Conservation (phyloP, 2,888 invertebrate species). For the Philereme transversata region DNA sequence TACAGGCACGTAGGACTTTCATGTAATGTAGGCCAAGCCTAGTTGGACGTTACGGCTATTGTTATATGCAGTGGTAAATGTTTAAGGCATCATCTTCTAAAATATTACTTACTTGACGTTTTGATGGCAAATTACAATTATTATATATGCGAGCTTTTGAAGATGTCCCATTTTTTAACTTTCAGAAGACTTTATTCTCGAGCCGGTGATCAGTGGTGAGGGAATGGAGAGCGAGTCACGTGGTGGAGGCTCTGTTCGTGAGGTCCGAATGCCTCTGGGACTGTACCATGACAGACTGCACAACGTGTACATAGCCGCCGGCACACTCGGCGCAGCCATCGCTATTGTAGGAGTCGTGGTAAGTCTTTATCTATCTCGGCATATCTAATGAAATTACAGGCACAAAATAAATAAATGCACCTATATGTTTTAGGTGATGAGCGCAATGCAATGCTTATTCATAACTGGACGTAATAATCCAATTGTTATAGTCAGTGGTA, state of each 20-base stretch:
- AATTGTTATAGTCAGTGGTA: no score
- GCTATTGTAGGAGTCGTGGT: constrained; percentile 90
- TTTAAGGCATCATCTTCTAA: no score
- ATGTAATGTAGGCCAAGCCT: no score
- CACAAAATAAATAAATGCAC: no score
- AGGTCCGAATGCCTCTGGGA: constrained; percentile 83
- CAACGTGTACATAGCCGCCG: constrained; percentile 91
- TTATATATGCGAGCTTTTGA: not conserved
- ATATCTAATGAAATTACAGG: no score
- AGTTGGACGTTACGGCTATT: no score
- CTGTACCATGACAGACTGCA: constrained; percentile 86
- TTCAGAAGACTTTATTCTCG: constrained; percentile 88
- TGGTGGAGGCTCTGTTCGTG: constrained; percentile 68
- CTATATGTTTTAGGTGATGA: no score
- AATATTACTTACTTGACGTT: no score
- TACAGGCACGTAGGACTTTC: no score
- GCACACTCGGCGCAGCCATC: constrained; percentile 89
- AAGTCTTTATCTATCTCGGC: constrained; percentile 49
- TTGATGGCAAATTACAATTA: not conserved
- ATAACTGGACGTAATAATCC: no score
- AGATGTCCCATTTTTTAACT: constrained; percentile 15
- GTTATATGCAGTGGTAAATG: no score
- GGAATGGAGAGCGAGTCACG: constrained; percentile 49
- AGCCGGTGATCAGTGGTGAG: constrained; percentile 83
- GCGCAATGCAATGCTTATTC: no score